Evolutionary conservation across 1,140 invertebrate genomes (phyloP).

Genomic region (Pararge aegeria): DNA sequence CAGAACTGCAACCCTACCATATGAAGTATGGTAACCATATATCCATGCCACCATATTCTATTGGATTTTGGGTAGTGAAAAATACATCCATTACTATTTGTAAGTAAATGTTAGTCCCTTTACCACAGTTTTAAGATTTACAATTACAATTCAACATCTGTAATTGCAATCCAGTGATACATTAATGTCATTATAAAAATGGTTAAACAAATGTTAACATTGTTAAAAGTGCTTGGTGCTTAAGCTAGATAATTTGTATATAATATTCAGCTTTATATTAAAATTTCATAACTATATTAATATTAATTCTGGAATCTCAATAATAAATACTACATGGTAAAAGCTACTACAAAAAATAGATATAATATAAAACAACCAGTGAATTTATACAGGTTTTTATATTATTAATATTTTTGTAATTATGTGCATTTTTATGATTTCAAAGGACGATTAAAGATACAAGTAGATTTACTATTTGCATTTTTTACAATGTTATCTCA

Average conservation of each 20-base stretch:
- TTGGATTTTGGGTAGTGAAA: slow-evolving; percentile 82
- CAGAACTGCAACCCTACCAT: slow-evolving; percentile 76
- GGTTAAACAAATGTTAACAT: background rate
- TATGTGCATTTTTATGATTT: no score
- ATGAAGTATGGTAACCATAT: slow-evolving; percentile 66
- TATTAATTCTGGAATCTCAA: no score
- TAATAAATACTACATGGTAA: no score
- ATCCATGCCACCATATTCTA: slow-evolving; percentile 81
- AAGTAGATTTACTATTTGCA: no score
- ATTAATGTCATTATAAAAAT: background rate
- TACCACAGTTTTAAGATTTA: background rate
- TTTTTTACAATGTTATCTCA: no score
- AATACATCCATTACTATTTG: slow-evolving; percentile 66
- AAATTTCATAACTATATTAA: no score
- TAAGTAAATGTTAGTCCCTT: slow-evolving; percentile 25
- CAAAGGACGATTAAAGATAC: no score
- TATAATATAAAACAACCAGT: no score
- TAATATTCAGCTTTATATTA: no score
- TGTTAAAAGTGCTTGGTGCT: background rate
- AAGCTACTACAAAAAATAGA: no score
- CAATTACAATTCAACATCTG: background rate
- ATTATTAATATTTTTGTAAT: no score
- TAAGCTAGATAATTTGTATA: background rate
- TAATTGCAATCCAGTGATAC: slow-evolving; percentile 4
- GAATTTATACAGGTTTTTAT: no score